Base-by-base conservation (phyloP, 2,113 vertebrate genomes). In the Laticauda laticaudata region DNA sequence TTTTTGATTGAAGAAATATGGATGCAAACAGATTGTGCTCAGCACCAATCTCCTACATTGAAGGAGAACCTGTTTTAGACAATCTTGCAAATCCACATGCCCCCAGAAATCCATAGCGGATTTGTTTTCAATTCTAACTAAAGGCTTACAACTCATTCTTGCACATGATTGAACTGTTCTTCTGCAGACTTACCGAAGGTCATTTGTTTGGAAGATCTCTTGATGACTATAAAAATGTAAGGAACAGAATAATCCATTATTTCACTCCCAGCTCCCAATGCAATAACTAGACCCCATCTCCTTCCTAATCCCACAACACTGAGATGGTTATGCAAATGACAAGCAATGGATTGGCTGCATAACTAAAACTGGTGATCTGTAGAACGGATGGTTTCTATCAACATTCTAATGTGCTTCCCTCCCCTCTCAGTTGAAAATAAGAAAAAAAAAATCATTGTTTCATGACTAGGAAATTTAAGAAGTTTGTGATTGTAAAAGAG, bases 291-390 rank as follows among this genome's bases (percentile, higher is more conserved):
- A 23, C 56, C 57, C 15, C 21, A 24, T 14, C 54, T 93, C 91
- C n/a, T 12, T 5, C 45, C 8, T 0, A 7, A 55, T 18, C 53
- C 23, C 88, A 45, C 2, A 15, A 34, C 53, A 48, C 56, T 26
- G 34, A 14, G 11, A 64, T 51, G 61, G 54, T 90, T 90, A 92
- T 86, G 75, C 69, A 93, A 90, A 93, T 64, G 55, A 53, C 85
- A 89, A 57, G 23, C 48, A 14, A 12, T 23, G n/a, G 54, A n/a
- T 55, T 26, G 12, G 9, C 34, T 85, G 51, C n/a, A 86, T 86
- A 61, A 89, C 57, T 81, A 88, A 92, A 88, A 34, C 86, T 43
- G 20, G 54, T 51, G 56, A 54, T 23, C 54, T 43, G 14, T 53
- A 45, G 56, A 29, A 26, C 2, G n/a, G 75, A 69, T 43, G 59